A percentile compares a stretch with the other conserved stretches of the same genome.
These are phyloP conservation scores for Syrmaticus mikado DNA, from an alignment of 2,113 vertebrate species.

Conservation along the genomic window DNA sequence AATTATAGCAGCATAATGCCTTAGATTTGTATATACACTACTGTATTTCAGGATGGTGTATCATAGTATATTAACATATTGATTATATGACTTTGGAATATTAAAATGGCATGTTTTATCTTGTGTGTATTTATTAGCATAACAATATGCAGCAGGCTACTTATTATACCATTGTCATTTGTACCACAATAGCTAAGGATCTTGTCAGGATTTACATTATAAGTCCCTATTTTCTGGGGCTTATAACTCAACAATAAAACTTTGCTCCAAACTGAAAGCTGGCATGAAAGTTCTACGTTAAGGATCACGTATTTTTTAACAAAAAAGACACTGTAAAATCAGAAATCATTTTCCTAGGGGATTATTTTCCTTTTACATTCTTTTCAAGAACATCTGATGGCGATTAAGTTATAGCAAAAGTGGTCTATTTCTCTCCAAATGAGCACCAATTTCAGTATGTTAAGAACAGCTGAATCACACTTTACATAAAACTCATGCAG, in stretches of 20 bases:
- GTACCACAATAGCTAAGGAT: background rate
- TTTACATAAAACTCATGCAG: background rate
- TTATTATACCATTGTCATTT: background rate
- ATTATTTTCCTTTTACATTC: background rate
- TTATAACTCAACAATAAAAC: background rate
- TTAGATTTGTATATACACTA: background rate
- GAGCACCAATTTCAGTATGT: background rate
- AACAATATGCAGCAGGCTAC: background rate
- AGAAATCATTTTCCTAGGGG: background rate
- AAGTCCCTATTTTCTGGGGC: background rate
- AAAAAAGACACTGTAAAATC: background rate
- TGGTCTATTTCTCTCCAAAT: background rate
- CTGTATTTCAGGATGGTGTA: background rate
- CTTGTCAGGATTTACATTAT: background rate
- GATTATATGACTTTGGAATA: background rate
- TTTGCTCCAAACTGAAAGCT: background rate
- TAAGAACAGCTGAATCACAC: background rate
- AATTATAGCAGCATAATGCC: background rate
- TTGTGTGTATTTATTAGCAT: background rate
- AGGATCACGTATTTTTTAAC: background rate
- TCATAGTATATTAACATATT: background rate
- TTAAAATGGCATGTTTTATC: background rate
- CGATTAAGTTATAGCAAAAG: background rate
- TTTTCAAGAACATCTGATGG: background rate
- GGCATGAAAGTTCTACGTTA: background rate